Conservation (phyloP, 2,888 invertebrate species). For the Mesorhabditis sp. region DNA sequence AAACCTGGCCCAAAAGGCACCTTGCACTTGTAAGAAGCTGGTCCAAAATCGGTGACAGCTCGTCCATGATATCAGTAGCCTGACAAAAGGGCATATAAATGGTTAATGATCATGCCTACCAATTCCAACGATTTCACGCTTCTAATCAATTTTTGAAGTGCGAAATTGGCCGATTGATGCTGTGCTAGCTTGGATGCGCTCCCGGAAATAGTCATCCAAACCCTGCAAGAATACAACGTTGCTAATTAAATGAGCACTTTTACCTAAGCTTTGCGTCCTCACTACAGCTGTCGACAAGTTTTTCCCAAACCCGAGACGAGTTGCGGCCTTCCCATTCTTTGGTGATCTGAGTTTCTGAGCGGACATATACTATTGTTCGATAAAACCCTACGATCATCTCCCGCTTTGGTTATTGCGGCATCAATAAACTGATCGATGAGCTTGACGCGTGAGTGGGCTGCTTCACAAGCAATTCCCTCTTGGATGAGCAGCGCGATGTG, state of each 20-base stretch:
- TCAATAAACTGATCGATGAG: slow-evolving; percentile 18
- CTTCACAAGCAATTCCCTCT: background rate
- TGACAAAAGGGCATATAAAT: slow-evolving; percentile 8
- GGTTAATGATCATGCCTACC: slow-evolving; percentile 12
- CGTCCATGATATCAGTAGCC: slow-evolving; percentile 31
- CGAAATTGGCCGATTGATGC: slow-evolving; percentile 25
- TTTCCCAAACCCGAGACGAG: slow-evolving; percentile 38
- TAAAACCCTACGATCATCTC: slow-evolving; percentile 5
- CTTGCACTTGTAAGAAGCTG: slow-evolving; percentile 18
- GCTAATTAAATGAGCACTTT: background rate
- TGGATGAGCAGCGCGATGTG: background rate
- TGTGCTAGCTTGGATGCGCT: slow-evolving; percentile 15
- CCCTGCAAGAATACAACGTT: background rate
- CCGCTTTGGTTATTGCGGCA: slow-evolving; percentile 16
- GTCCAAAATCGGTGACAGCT: slow-evolving; percentile 21
- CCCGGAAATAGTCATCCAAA: slow-evolving; percentile 9
- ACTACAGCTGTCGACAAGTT: slow-evolving; percentile 18
- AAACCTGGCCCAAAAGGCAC: background rate
- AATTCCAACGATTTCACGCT: slow-evolving; percentile 21
- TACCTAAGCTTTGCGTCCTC: slow-evolving; percentile 18
- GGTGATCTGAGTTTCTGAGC: no score
- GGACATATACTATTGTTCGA: no score
- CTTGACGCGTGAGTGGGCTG: background rate
- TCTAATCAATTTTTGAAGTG: slow-evolving; percentile 27
- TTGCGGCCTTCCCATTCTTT: slow-evolving; percentile 12